Percentiles rank a stretch among this genome's conserved stretches.
Evolutionary conservation across 2,888 invertebrate species (phyloP).

Genomic region (Scaptomyza reducta): DNA sequence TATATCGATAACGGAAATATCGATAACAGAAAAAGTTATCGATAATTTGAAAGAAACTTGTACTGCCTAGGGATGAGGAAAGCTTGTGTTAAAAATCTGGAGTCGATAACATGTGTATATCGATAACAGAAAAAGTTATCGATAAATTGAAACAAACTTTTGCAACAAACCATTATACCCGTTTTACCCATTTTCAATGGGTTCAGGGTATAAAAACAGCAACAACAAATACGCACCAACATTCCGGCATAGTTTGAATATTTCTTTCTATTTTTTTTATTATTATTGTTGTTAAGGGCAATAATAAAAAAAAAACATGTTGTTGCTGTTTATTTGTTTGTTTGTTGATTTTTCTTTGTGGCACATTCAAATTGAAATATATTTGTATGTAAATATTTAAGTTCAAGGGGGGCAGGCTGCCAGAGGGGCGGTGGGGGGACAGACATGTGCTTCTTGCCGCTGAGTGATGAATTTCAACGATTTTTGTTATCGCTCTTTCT

Average conservation of each 20-base stretch:
- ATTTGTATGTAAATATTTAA: constrained; percentile 55
- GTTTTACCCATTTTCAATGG: too few species aligned
- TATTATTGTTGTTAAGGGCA: too few species aligned
- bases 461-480: constrained; percentile 47
- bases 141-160: too few species aligned
- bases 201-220: too few species aligned
- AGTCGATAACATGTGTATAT: too few species aligned
- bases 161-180: too few species aligned
- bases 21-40: too few species aligned
- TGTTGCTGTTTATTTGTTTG: constrained; percentile 7
- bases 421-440: not conserved
- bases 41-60: too few species aligned
- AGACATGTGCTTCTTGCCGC: constrained; percentile 38
- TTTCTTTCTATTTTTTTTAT: constrained; percentile 15
- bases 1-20: too few species aligned
- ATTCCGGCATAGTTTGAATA: constrained; percentile 23
- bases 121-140: constrained; percentile 28
- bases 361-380: constrained; percentile 53
- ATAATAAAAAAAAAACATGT: constrained; percentile 10
- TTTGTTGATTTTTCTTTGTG: constrained; percentile 9
- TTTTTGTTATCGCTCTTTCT: constrained; percentile 18
- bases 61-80: too few species aligned
- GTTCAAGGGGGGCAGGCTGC: not conserved
- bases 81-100: too few species aligned
- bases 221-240: constrained; percentile 2